phyloP scores from a whole-genome alignment of 2,797 vertebrate species.

The Chloroceryle amazona region DNA sequence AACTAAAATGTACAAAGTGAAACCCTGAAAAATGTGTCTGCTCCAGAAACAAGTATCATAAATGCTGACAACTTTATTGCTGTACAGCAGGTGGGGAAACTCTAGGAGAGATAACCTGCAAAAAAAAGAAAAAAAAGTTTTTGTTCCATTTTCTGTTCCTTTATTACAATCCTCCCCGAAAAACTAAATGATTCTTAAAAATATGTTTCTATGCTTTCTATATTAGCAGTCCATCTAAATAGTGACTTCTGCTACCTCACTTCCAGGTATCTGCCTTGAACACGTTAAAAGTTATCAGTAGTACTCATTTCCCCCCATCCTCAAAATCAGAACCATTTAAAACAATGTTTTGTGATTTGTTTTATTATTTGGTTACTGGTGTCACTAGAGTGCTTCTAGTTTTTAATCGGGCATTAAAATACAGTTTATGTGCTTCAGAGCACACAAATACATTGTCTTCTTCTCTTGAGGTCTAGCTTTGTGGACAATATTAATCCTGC shows the following conservation, averaged over 20 bases:
- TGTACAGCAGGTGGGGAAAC: not conserved
- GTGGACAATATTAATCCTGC: slow-evolving; percentile 41
- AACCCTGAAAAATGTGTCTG: not conserved
- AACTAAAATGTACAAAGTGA: not conserved
- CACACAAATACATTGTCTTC: not conserved
- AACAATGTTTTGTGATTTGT: not conserved
- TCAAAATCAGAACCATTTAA: not conserved
- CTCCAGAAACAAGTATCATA: not conserved
- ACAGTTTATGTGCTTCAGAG: not conserved
- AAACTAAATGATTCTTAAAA: not conserved
- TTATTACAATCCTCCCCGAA: not conserved
- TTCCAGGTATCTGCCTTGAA: not conserved
- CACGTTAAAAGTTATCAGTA: not conserved
- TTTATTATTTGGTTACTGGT: slow-evolving; percentile 6
- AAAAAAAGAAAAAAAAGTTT: not conserved
- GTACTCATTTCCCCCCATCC: not conserved
- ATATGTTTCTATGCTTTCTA: not conserved
- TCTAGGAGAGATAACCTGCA: not conserved
- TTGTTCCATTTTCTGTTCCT: not conserved
- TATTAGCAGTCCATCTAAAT: not conserved
- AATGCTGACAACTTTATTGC: not conserved
- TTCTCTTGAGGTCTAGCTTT: not conserved
- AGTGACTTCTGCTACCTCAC: not conserved
- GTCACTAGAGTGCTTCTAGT: not conserved
- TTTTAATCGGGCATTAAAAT: slow-evolving; percentile 3